Conservation (phyloP, 2,888 invertebrate genomes). For the Dasypolia templi region DNA sequence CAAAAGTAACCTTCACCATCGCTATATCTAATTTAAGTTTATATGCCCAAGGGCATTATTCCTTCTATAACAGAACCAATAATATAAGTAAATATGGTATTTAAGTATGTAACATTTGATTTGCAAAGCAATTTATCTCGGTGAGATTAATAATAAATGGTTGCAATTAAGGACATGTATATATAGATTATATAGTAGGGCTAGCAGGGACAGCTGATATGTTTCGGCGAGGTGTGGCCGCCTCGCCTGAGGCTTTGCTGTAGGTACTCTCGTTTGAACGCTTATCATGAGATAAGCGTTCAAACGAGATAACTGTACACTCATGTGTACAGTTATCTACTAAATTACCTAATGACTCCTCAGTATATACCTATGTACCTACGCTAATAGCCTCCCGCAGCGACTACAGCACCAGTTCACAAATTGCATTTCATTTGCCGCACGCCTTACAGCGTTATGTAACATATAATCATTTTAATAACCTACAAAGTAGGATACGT, state of each 20-base stretch:
- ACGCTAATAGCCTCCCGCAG: constrained; percentile 58
- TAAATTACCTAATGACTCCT: constrained; percentile 56
- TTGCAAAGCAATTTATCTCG: constrained; percentile 37
- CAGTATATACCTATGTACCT: constrained; percentile 13
- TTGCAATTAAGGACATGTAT: constrained; percentile 47
- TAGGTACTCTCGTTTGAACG: constrained; percentile 8
- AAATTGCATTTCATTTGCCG: constrained; percentile 61
- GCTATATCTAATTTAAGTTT: constrained; percentile 8
- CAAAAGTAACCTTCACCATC: background rate
- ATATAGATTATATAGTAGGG: constrained; percentile 18
- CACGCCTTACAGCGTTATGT: constrained; percentile 66
- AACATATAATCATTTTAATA: constrained; percentile 74
- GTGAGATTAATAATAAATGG: constrained; percentile 36
- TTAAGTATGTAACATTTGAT: constrained; percentile 28
- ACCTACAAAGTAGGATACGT: constrained; percentile 61
- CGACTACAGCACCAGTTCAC: constrained; percentile 36
- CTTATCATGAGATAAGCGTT: too few species aligned
- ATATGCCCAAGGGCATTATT: constrained; percentile 6
- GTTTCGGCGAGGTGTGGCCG: constrained; percentile 50
- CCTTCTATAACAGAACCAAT: background rate
- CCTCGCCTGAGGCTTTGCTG: constrained; percentile 12
- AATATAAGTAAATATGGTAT: constrained; percentile 5
- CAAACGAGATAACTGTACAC: too few species aligned
- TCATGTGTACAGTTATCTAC: constrained; percentile 42
- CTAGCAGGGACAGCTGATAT: constrained; percentile 38